Evolutionary conservation across 2,113 vertebrate species (phyloP).

Genomic region (Falcunculus frontatus): DNA sequence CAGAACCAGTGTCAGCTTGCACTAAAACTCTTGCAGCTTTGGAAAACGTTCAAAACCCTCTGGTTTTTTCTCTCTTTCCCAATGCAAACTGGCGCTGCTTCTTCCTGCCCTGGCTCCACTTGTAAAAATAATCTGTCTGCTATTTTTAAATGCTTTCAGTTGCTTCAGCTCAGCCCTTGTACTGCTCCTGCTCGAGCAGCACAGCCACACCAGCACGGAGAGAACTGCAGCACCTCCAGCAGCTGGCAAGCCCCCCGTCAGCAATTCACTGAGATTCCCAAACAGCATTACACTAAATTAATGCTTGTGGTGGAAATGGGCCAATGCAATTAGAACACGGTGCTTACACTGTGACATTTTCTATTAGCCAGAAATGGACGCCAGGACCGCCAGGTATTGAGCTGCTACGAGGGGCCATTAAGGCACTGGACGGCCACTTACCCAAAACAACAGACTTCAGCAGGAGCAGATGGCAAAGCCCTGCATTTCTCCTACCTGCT

Average conservation of each 20-base stretch:
- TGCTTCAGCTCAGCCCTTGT: neutral
- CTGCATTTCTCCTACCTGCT: neutral
- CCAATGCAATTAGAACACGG: conserved; percentile 4
- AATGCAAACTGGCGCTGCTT: neutral
- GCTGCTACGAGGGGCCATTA: neutral
- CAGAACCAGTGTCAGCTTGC: neutral
- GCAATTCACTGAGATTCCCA: neutral
- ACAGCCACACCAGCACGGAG: neutral
- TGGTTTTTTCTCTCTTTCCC: neutral
- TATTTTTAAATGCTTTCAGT: neutral
- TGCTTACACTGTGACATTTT: conserved; percentile 28
- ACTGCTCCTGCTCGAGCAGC: neutral
- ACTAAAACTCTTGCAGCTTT: neutral
- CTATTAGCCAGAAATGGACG: neutral
- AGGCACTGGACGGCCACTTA: neutral
- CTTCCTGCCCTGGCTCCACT: neutral
- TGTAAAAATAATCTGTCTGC: neutral
- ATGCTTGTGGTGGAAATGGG: conserved; percentile 20
- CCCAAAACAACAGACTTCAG: neutral
- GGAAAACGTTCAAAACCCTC: neutral
- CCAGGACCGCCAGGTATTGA: neutral
- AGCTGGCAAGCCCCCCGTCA: neutral
- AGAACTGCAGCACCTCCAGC: neutral
- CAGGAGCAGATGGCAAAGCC: conserved; percentile 5
- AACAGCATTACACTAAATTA: conserved; percentile 20